A percentile compares a stretch with the other conserved stretches of the same genome.
Evolutionary conservation across 2,113 vertebrate genomes (phyloP).

Genomic region (Pluvianellus socialis): DNA sequence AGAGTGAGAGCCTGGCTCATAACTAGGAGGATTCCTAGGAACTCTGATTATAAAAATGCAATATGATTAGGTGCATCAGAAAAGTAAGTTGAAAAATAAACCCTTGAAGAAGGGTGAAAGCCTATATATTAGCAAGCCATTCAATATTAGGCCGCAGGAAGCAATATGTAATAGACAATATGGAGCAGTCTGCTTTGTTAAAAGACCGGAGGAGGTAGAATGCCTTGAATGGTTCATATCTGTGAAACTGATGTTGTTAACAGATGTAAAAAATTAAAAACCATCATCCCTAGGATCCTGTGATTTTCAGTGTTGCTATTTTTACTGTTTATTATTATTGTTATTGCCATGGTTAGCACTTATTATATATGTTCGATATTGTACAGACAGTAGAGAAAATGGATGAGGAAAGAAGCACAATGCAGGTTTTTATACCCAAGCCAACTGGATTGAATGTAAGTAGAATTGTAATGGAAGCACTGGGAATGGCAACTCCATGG

Average conservation of each 20-base stretch:
- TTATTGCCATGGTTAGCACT: not conserved
- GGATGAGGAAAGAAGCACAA: not conserved
- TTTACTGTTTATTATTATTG: not conserved
- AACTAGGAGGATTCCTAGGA: not conserved
- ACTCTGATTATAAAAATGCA: not conserved
- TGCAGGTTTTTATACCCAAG: not conserved
- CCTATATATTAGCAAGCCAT: not conserved
- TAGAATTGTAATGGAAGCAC: not conserved
- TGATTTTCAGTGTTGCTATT: not conserved
- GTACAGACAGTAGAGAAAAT: not conserved
- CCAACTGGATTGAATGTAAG: not conserved
- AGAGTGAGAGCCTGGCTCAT: not conserved
- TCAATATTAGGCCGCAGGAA: not conserved
- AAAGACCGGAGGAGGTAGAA: not conserved
- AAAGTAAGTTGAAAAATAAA: not conserved
- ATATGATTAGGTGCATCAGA: not conserved
- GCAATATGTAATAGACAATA: not conserved
- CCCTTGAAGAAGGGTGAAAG: not conserved
- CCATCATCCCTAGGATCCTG: not conserved
- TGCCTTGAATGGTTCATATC: not conserved
- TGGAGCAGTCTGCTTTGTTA: not conserved
- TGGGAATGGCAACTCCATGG: not conserved
- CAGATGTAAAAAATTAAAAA: not conserved
- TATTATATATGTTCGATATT: not conserved
- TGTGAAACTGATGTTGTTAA: not conserved